Base-by-base conservation (phyloP, 2,888 invertebrate species). In the Hyposoter didymator region DNA sequence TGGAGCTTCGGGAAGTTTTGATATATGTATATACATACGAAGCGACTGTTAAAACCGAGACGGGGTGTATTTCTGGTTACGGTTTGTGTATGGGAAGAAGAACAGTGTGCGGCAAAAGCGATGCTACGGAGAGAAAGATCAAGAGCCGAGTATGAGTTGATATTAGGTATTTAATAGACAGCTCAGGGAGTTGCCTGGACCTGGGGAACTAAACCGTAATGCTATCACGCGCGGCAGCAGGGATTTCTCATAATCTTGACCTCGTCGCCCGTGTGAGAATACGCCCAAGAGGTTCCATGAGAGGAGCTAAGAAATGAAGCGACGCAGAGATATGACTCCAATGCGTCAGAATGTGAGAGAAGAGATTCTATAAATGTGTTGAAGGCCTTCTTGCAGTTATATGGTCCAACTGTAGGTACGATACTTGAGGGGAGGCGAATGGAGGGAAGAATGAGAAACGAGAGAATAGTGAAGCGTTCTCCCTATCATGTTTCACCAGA, bases 101-200 rank as follows among this genome's bases (percentile, higher is more conserved):
- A 75, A 70, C 62, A 49, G 59, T 14, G 69, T 28, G 70, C 12
- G 59, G 66, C 17, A 66, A 72, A 67, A 22, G 35, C 39, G 47
- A 59, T 72, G 66, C 45, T 28, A 64, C n/a, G 82, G 62, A 19
- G 82, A 70, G 49, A 70, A 49, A 73, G 32, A 64, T 52, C 62
- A 74, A 82, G 79, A 80, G 67, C 32, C 39, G 69, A 86, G 84
- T 78, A 89, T 88, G 91, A 90, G 91, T 91, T 92, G 92, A 91
- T 92, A 92, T 92, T 91, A 91, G 90, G 90, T 91, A 91, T 92
- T 92, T 92, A 92, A 92, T 92, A 91, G 91, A 91, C 91, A 92
- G 90, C 89, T 91, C 90, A 86, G 89, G 90, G 90, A 91, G 89
- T 90, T 90, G 90, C 88, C 89, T 84, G 89, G 85, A 87, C 88